These are phyloP conservation scores for Medauroidea extradentata DNA, from an alignment of 1,140 invertebrate species.

Conservation along the genomic window DNA sequence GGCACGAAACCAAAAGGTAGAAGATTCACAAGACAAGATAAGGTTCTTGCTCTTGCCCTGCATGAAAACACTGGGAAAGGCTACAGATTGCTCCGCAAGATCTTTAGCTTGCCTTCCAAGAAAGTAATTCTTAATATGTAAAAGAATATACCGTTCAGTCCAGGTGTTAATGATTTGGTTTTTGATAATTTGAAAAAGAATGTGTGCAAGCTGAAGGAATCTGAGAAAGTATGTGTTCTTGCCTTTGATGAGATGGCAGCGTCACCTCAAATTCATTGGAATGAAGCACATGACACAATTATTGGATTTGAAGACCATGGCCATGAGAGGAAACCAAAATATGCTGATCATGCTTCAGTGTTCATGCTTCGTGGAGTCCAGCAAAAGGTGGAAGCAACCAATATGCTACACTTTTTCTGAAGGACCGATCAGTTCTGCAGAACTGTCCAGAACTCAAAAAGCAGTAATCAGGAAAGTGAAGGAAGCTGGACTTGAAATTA, in stretches of 20 bases:
- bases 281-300: conserved; percentile 22
- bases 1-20: too few species aligned
- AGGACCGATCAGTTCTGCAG: background rate
- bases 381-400: conserved; percentile 10
- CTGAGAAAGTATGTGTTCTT: conserved; percentile 21
- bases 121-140: too few species aligned
- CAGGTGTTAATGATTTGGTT: background rate
- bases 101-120: too few species aligned
- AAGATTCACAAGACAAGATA: too few species aligned
- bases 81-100: too few species aligned
- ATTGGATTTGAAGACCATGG: conserved; percentile 26
- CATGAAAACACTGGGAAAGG: too few species aligned
- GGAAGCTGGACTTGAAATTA: conserved; percentile 5
- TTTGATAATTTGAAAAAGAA: conserved; percentile 12
- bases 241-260: conserved; percentile 30
- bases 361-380: conserved; percentile 14
- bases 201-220: background rate
- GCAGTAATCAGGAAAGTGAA: conserved; percentile 20
- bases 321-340: conserved; percentile 11
- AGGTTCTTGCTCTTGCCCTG: too few species aligned
- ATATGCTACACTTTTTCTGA: conserved; percentile 7
- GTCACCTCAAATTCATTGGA: conserved; percentile 23
- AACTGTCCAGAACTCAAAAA: conserved; percentile 7
- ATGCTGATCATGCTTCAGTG: conserved; percentile 9
- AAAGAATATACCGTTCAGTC: too few species aligned